A percentile compares a stretch with the other conserved stretches of the same genome.
Conservation (phyloP, 2,888 invertebrate genomes). For the Syritta pipiens region DNA sequence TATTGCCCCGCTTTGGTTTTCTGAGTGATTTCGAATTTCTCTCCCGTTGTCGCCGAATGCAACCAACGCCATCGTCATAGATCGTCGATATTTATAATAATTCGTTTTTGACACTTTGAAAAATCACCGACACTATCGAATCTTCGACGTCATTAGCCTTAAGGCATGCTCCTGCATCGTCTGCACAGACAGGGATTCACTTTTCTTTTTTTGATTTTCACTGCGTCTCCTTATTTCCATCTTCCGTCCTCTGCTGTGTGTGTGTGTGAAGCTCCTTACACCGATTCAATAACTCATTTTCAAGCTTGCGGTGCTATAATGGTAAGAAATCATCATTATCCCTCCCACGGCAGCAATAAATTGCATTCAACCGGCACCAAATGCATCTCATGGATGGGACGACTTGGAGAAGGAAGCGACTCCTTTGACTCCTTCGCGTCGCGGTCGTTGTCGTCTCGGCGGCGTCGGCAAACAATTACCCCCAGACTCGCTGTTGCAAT, state of each 20-base stretch:
- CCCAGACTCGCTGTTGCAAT: conserved; percentile 15
- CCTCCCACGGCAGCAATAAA: conserved; percentile 40
- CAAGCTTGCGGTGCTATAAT: conserved; percentile 51
- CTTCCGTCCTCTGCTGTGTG: neutral
- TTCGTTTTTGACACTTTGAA: conserved; percentile 36
- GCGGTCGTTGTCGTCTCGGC: too few species aligned
- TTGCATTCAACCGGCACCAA: conserved; percentile 40
- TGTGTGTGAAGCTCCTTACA: neutral
- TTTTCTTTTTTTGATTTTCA: too few species aligned
- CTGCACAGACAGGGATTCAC: neutral
- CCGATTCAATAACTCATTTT: conserved; percentile 54
- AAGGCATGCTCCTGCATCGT: neutral
- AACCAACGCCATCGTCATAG: too few species aligned
- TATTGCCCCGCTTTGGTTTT: neutral
- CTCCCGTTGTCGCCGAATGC: neutral
- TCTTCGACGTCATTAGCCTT: conserved; percentile 25
- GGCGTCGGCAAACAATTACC: conserved; percentile 23
- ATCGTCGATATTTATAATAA: conserved; percentile 28
- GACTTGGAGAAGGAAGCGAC: neutral
- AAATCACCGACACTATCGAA: conserved; percentile 17
- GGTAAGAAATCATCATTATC: conserved; percentile 64
- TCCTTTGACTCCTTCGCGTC: too few species aligned
- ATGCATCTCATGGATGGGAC: conserved; percentile 11
- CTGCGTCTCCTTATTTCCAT: neutral
- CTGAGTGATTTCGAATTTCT: neutral